These are phyloP conservation scores for Camponotus vicinus DNA, from an alignment of 1,140 invertebrate genomes.

Conservation along the genomic window DNA sequence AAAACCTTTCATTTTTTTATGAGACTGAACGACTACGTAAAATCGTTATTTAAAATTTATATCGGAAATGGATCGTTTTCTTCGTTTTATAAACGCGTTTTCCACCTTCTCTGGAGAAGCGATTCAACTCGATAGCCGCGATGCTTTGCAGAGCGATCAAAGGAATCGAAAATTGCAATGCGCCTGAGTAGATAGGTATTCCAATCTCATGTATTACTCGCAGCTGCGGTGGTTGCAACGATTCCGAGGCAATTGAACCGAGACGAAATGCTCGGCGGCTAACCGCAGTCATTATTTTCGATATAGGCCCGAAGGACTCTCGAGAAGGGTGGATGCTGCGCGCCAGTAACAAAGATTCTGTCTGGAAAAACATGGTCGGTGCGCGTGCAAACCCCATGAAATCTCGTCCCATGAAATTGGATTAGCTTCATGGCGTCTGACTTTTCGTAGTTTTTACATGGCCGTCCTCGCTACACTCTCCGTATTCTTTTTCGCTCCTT, in stretches of 20 bases:
- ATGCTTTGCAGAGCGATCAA: not conserved
- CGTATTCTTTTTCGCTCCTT: not conserved
- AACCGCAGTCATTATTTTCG: constrained; percentile 70
- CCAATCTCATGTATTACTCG: constrained; percentile 37
- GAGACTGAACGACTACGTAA: not conserved
- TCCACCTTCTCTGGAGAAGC: not conserved
- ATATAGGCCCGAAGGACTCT: constrained; percentile 9
- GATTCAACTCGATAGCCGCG: constrained; percentile 17
- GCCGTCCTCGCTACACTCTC: not conserved
- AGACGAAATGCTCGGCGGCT: constrained; percentile 48
- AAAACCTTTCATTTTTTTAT: not conserved
- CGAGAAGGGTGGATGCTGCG: constrained; percentile 32
- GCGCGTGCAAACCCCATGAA: not conserved
- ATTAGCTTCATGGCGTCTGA: constrained; percentile 35
- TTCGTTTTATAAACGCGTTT: not conserved
- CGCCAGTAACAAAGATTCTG: constrained; percentile 33
- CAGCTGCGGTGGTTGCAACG: constrained; percentile 36
- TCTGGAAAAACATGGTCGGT: constrained; percentile 27
- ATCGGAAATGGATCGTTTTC: not conserved
- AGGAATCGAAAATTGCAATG: constrained; percentile 53
- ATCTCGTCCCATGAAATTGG: constrained; percentile 25
- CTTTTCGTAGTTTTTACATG: constrained; percentile 50
- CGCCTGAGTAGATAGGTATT: constrained; percentile 36
- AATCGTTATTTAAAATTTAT: not conserved
- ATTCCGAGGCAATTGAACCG: constrained; percentile 61